Conservation (phyloP, 2,113 vertebrate genomes). For the Pica pica region DNA sequence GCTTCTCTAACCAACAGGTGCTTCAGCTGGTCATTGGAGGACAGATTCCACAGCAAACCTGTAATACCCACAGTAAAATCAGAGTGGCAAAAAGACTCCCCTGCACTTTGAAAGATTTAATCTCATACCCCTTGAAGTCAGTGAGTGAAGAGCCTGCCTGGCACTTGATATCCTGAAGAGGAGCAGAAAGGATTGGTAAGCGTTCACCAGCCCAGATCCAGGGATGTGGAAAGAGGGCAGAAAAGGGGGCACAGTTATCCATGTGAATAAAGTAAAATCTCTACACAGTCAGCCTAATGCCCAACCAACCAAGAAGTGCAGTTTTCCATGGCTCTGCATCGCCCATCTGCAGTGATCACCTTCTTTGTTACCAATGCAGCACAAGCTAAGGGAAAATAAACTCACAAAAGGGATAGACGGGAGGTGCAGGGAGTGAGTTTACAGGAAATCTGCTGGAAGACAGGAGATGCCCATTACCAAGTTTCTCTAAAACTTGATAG, state of each 20-base stretch:
- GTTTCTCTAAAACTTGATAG: background rate
- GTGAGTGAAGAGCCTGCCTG: background rate
- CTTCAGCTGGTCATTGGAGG: constrained; percentile 91
- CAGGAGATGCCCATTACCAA: background rate
- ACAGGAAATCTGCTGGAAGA: background rate
- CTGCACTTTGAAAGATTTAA: background rate
- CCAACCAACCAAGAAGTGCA: fast-evolving
- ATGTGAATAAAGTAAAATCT: background rate
- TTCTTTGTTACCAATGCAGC: background rate
- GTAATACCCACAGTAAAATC: background rate
- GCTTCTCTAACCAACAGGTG: constrained; percentile 73
- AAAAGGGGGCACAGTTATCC: background rate
- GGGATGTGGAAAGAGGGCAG: background rate
- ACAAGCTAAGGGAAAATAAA: background rate
- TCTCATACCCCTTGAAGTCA: background rate
- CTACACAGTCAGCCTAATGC: fast-evolving
- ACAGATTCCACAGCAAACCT: constrained; percentile 97
- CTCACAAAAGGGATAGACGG: background rate
- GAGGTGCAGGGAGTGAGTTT: background rate
- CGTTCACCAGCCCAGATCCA: background rate
- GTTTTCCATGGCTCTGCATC: background rate
- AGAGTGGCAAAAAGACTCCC: background rate
- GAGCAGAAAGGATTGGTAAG: background rate
- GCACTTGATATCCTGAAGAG: background rate
- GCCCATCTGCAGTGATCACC: background rate